Percentiles rank a stretch among this genome's conserved stretches.
Conservation (phyloP, 2,113 vertebrate species). For the Zapornia atra region DNA sequence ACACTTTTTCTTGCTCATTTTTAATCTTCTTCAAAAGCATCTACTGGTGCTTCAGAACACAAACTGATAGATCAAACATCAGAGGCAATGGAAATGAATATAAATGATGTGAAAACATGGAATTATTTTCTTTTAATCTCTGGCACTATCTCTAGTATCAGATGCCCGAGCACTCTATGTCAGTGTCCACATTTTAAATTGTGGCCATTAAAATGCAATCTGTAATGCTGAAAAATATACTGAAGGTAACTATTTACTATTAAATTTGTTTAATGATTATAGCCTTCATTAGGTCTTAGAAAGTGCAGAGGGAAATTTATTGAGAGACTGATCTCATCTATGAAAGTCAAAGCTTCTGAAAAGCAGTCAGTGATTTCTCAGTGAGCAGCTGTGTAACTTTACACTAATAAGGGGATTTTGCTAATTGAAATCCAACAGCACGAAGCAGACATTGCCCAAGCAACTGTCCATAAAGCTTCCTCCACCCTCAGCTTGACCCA, state of each 20-base stretch:
- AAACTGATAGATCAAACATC: slow-evolving; percentile 67
- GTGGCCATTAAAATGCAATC: background rate
- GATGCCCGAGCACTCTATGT: background rate
- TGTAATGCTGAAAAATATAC: background rate
- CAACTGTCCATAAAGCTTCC: background rate
- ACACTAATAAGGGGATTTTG: background rate
- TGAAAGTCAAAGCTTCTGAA: background rate
- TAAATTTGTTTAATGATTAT: background rate
- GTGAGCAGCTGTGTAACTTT: background rate
- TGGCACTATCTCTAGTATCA: background rate
- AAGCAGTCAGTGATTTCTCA: background rate
- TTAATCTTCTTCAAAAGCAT: slow-evolving; percentile 55
- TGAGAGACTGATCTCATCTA: background rate
- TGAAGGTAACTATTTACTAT: background rate
- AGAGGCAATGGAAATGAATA: slow-evolving; percentile 47
- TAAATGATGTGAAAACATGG: slow-evolving; percentile 27
- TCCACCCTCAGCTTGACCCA: background rate
- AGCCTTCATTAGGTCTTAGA: background rate
- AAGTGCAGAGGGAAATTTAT: background rate
- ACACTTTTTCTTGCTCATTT: background rate
- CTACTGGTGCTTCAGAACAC: slow-evolving; percentile 7
- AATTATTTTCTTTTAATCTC: slow-evolving; percentile 37
- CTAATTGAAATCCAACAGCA: background rate
- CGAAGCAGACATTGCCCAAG: background rate
- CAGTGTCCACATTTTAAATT: background rate